phyloP scores from a whole-genome alignment of 2,113 vertebrate species.

The Channa maculata region DNA sequence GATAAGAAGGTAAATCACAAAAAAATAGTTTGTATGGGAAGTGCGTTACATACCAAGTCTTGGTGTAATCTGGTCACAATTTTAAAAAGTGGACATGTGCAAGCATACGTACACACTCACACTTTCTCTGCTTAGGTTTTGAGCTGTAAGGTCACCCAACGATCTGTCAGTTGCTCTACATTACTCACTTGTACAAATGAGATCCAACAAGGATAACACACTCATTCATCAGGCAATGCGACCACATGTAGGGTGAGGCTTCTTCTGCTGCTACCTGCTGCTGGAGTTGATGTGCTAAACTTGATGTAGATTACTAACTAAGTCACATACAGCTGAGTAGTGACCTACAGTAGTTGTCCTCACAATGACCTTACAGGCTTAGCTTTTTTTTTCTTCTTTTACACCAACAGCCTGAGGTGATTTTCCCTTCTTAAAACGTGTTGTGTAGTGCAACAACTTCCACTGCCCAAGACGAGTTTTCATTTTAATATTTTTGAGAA shows the following conservation, averaged over 20 bases:
- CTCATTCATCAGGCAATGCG: constrained; percentile 58
- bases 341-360: constrained; percentile 30
- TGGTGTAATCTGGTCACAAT: constrained; percentile 26
- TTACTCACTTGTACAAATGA: constrained; percentile 66
- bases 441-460: constrained; percentile 44
- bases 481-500: constrained; percentile 51
- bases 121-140: background rate
- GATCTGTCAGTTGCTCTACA: constrained; percentile 18
- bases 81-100: constrained; percentile 16
- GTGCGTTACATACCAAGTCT: constrained; percentile 7
- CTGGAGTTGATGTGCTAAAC: background rate
- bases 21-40: constrained; percentile 40
- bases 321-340: constrained; percentile 6
- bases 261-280: background rate
- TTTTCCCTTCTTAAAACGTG: constrained; percentile 35
- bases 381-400: background rate
- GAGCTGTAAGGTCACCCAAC: too few relatives aligned
- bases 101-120: constrained; percentile 1
- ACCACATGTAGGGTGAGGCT: constrained; percentile 44
- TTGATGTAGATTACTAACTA: background rate
- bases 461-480: constrained; percentile 52
- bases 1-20: constrained; percentile 23
- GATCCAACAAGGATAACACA: constrained; percentile 42
- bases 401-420: constrained; percentile 1
- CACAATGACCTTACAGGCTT: constrained; percentile 34